These are phyloP conservation scores for Siderastrea radians DNA, from an alignment of 92 coral and sea anemone genomes.

Conservation along the genomic window DNA sequence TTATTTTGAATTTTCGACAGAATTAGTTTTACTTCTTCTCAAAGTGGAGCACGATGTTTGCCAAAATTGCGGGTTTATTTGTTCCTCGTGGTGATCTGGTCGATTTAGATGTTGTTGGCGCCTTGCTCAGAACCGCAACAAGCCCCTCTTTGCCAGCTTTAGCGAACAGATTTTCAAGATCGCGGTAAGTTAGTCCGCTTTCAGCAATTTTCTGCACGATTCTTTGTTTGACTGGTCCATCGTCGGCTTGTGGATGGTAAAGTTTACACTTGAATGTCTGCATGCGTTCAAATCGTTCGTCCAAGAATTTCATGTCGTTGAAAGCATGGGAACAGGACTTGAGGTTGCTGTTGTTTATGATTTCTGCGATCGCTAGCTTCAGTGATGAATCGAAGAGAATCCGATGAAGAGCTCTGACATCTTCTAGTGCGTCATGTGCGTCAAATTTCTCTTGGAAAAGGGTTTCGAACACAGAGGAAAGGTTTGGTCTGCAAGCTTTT, in stretches of 20 bases:
- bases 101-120: conserved; percentile 8
- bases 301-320: conserved; percentile 50
- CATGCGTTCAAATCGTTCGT: conserved; percentile 44
- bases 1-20: too few relatives aligned
- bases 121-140: neutral
- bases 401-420: conserved; percentile 51
- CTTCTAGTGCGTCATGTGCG: conserved; percentile 69
- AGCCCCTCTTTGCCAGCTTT: conserved; percentile 39
- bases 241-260: conserved; percentile 15
- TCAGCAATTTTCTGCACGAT: conserved; percentile 16
- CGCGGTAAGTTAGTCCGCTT: conserved; percentile 10
- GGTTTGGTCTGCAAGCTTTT: conserved; percentile 24
- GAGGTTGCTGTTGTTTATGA: conserved; percentile 37
- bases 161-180: conserved; percentile 23
- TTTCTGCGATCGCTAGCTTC: conserved; percentile 41
- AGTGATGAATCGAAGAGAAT: conserved; percentile 57
- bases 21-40: neutral
- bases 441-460: conserved; percentile 49
- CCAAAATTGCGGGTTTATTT: conserved; percentile 16
- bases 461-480: conserved; percentile 7
- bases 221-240: conserved; percentile 33
- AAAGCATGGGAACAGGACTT: conserved; percentile 35
- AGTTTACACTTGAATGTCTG: conserved; percentile 50
- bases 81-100: conserved; percentile 8
- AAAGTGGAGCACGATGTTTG: conserved; percentile 31